A percentile compares a stretch with the other conserved stretches of the same genome.
phyloP scores from a whole-genome alignment of 2,888 invertebrate species.

The Neuroscelio doddi region DNA sequence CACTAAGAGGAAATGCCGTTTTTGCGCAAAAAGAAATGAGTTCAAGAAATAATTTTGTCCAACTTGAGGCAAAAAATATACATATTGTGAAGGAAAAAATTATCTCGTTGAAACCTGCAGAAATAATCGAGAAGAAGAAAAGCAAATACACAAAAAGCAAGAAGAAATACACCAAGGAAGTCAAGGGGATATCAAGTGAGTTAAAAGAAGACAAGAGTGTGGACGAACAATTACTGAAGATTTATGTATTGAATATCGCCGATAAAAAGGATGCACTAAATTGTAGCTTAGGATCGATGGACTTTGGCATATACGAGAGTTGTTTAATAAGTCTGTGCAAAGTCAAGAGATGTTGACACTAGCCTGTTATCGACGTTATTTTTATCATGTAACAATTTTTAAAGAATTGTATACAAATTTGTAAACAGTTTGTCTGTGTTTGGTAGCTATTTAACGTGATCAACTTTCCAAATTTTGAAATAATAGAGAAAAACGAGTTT shows the following conservation, averaged over 20 bases:
- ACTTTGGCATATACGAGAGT: conserved; percentile 6
- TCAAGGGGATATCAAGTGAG: background rate
- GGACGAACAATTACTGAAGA: no score
- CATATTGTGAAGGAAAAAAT: conserved; percentile 1
- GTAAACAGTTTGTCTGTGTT: no score
- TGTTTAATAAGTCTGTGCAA: no score
- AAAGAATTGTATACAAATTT: no score
- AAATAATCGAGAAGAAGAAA: conserved; percentile 19
- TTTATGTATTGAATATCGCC: no score
- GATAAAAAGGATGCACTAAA: conserved; percentile 3
- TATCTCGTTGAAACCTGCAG: conserved; percentile 10
- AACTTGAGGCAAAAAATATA: conserved; percentile 15
- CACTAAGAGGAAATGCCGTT: conserved; percentile 5
- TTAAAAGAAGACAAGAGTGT: background rate
- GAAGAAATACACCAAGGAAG: background rate
- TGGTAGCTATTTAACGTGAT: no score
- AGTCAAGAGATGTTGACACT: no score
- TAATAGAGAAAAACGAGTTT: no score
- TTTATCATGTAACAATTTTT: no score
- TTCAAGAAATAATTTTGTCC: conserved; percentile 8
- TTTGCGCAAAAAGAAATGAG: conserved; percentile 9
- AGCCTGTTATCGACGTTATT: no score
- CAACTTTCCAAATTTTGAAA: no score
- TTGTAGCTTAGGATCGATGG: background rate
- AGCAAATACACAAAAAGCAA: background rate